A percentile compares a stretch with the other conserved stretches of the same genome.
phyloP scores from a whole-genome alignment of 2,888 invertebrate species.

The Pseudeuparius sepicola region DNA sequence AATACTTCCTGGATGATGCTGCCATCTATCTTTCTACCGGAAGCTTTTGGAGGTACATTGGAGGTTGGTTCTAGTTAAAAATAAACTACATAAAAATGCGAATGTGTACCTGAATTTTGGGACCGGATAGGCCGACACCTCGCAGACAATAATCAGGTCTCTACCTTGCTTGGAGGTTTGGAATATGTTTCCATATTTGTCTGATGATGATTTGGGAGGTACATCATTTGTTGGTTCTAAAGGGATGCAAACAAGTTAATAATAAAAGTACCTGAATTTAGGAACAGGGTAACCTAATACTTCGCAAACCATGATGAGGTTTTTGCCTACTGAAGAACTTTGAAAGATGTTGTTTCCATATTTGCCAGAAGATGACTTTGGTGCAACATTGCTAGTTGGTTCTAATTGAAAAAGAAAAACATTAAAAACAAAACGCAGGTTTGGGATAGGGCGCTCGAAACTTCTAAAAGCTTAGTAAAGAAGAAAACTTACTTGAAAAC shows the following conservation, averaged over 20 bases:
- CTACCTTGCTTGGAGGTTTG: slow-evolving; percentile 33
- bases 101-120: slow-evolving; percentile 22
- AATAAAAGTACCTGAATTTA: slow-evolving; percentile 28
- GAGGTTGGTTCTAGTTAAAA: slow-evolving; percentile 55
- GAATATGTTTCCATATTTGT: slow-evolving; percentile 42
- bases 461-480: slow-evolving; percentile 1
- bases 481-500: slow-evolving; percentile 55
- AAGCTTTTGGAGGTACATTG: slow-evolving; percentile 49
- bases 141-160: slow-evolving; percentile 50
- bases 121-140: slow-evolving; percentile 45
- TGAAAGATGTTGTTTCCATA: slow-evolving; percentile 35
- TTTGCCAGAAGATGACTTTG: slow-evolving; percentile 39
- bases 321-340: slow-evolving; percentile 33
- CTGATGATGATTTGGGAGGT: slow-evolving; percentile 43
- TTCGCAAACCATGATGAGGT: slow-evolving; percentile 53
- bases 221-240: slow-evolving; percentile 55
- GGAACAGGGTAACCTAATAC: slow-evolving; percentile 62
- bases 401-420: slow-evolving; percentile 8
- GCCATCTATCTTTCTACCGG: slow-evolving; percentile 41
- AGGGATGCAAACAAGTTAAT: background rate
- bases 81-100: slow-evolving; percentile 7
- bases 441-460: background rate
- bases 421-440: too few species aligned
- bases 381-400: slow-evolving; percentile 17
- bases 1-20: slow-evolving; percentile 42